Evolutionary conservation across 2,888 invertebrate species (phyloP), one percentile per base, ranked within the genome.

Genomic region (Parnassius orleans): DNA sequence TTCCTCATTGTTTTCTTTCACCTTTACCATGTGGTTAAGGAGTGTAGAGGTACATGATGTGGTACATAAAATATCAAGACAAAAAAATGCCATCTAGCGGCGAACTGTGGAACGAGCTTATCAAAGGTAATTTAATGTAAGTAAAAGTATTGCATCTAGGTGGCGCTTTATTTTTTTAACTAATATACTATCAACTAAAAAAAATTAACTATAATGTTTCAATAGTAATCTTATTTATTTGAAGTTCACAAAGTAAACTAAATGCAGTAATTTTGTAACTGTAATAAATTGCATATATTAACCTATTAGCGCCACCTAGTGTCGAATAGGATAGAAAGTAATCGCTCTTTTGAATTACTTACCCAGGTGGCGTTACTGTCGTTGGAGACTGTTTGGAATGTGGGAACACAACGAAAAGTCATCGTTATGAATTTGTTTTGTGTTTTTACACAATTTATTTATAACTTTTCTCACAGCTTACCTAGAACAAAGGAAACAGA

Each of bases 391-490:
- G 93, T 88, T 92, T 94, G 94, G 84, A 94, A 94, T 76, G 94
- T 92, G 78, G 94, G 94, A 77, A 94, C 93, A 88, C 94, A 94
- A 77, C 94, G 93, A 84, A 94, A 94, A 84, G 94, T 94, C 94
- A 94, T 94, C 81, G 83, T 91, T 79, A 79, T 69, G 70, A 62
- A 63, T 75, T 75, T 72, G 73, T 72, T 79, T 75, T 68, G 77
- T 75, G 71, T 76, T 76, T 73, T 72, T 70, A 70, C 67, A 66
- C 68, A 64, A 55, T 61, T 66, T 60, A 60, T 10, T 14, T 53
- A 19, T 65, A 71, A 73, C 73, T 86, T 83, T 86, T 90, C 85
- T 93, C 92, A 93, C 93, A 92, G 93, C 93, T 93, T 93, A 93
- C 93, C 93, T 93, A 93, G 91, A 93, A 93, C 90, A 92, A 93